phyloP scores from a whole-genome alignment of 2,797 vertebrate genomes.

The Gymnopithys bicolor region DNA sequence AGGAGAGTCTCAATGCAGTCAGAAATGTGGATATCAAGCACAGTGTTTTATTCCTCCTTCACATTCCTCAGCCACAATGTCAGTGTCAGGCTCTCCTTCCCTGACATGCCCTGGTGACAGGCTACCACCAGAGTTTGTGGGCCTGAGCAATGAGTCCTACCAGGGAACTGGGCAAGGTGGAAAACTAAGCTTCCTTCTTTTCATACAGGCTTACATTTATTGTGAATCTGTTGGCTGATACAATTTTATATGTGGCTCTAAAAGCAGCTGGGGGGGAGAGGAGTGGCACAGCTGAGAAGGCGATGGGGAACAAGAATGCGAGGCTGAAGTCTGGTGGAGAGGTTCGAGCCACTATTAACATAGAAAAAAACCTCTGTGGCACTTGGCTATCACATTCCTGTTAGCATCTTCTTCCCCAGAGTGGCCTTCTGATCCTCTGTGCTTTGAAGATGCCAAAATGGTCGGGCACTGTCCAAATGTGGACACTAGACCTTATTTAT shows the following conservation, averaged over 20 bases:
- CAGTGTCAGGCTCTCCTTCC: not conserved
- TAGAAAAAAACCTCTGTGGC: not conserved
- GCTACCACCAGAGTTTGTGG: not conserved
- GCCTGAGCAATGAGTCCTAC: not conserved
- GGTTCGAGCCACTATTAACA: rapidly evolving
- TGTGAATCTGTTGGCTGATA: not conserved
- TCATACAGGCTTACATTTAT: not conserved
- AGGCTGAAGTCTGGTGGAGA: not conserved
- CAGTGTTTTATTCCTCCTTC: not conserved
- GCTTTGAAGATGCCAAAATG: not conserved
- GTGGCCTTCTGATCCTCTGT: not conserved
- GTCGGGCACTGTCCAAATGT: not conserved
- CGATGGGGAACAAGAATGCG: not conserved
- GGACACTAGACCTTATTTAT: not conserved
- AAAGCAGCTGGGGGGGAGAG: not conserved
- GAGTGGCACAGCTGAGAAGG: not conserved
- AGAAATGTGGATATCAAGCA: not conserved
- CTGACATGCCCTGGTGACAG: rapidly evolving
- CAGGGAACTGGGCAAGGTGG: not conserved
- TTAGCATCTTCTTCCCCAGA: not conserved
- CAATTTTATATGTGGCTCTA: not conserved
- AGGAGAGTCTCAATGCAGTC: not conserved
- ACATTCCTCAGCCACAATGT: not conserved
- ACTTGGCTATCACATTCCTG: not conserved
- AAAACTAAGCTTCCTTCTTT: not conserved